Evolutionary conservation across 2,113 vertebrate genomes (phyloP).

Genomic region (Muntiacus reevesi): DNA sequence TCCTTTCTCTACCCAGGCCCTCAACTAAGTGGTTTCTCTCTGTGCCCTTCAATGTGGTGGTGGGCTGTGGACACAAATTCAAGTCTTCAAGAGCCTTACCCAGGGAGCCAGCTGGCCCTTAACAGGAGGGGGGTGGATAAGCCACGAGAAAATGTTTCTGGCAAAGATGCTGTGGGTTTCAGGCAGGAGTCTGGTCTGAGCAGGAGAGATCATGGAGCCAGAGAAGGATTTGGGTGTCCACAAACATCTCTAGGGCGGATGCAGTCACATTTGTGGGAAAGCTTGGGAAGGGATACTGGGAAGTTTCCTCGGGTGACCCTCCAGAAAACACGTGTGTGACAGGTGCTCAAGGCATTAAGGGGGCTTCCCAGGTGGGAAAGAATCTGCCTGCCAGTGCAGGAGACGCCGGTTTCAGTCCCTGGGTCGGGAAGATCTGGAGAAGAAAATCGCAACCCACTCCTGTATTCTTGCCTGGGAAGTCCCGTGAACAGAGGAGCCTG

Average conservation of each 20-base stretch:
- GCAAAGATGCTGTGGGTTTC: accelerated
- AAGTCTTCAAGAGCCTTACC: not conserved
- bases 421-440: not conserved
- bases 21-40: not conserved
- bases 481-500: not conserved
- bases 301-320: too few relatives aligned
- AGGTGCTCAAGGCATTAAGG: not conserved
- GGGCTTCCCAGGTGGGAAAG: not conserved
- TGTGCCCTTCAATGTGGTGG: not conserved
- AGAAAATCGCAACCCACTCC: not conserved
- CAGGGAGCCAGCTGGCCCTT: not conserved
- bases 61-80: not conserved
- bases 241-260: not conserved
- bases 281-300: not conserved
- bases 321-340: not conserved
- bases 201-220: not conserved
- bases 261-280: not conserved
- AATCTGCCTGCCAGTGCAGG: not conserved
- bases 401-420: not conserved
- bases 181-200: not conserved
- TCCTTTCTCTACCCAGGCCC: not conserved
- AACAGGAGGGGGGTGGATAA: not conserved
- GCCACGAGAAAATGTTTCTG: not conserved
- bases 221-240: accelerated
- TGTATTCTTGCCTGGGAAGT: not conserved